Evolutionary conservation across 2,113 vertebrate genomes (phyloP), one percentile per base, ranked within the genome.

Genomic region (Grus americana): DNA sequence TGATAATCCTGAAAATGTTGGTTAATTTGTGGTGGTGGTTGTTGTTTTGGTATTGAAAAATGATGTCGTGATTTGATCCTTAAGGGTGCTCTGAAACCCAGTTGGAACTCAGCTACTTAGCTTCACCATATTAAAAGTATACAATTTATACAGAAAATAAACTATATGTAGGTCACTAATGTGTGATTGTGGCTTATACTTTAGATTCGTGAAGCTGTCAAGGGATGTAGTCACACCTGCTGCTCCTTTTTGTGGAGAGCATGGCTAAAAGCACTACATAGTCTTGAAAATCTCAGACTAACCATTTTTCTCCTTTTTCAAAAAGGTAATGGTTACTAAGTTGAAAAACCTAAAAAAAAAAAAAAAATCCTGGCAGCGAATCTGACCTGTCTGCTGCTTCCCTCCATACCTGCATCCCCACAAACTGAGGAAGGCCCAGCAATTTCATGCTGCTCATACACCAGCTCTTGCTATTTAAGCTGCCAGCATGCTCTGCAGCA

Each of bases 241-340:
- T 3, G 2, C 9, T 93, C 49, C 29, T 78, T 66, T 88, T 63
- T 59, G 24, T 44, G 42, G 74, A n/a, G 21, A 65, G 22, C 23
- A 12, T 32, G 15, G 13, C 50, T 93, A 84, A 90, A 93, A 92
- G 23, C 13, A 38, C 32, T n/a, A 11, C 18, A 24, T 2, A 66
- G 22, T 23, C 57, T 46, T 67, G 46, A 62, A 70, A 92, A 40
- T 78, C 42, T 88, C 14, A 36, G 13, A 9, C 29, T 54, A 74
- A 49, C 0, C 0, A 2, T 21, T 11, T 18, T 10, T 21, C 5
- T 18, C 24, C 29, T 5, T 81, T 47, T 61, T 6, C 15, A 52
- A 9, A 34, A 59, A 79, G 12, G 4, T 42, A 67, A 26, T 29
- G 18, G 6, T 79, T 90, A 61, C 6, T 16, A 58, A 62, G 14